Base-by-base conservation (phyloP, 2,113 vertebrate species). In the Leucopternis melanops region DNA sequence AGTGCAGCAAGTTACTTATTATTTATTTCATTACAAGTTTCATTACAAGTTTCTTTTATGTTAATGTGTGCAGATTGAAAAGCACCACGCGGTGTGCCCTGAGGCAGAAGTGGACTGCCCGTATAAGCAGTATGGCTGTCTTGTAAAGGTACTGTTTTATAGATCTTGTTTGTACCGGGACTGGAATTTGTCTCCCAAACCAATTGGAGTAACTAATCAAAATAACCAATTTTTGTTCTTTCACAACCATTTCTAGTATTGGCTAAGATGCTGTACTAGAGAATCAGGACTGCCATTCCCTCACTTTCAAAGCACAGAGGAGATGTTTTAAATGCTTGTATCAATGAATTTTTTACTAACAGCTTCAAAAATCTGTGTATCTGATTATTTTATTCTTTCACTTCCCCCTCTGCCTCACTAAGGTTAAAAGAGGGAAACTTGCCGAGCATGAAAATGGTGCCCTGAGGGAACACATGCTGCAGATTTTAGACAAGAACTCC, bases 401-500 rank as follows among this genome's bases (percentile, higher is more conserved):
- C 34, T 26, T 82, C 23, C 8, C 13, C 12, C 55, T 90, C 45
- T 92, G 22, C 45, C 42, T 93, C 36, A 82, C 63, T 63, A 87
- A 99, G 99, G 98, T 97, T 61, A 99, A 98, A 97, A 97, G 98
- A 96, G 97, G 93, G 13, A 97, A 97, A 62, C 97, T 99, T 74
- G 96, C 96, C 17, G 97, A 98, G 49, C 99, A 99, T 45, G 98
- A 99, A 82, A 97, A 98, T 22, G 55, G 86, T 4, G 98, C 98
- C 80, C 94, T 99, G 71, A 98, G 95, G 84, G 98, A 98, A 75
- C 99, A 99, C 89, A 98, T 99, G 97, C 98, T 98, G 44, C 98
- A 98, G 70, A 98, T 99, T 94, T 96, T 99, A 94, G 98, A 98
- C 85, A 99, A 98, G 97, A 99, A 99, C 71, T 95, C 97, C 80